Evolutionary conservation across 2,888 invertebrate species (phyloP).

Genomic region (Campaea margaritaria): DNA sequence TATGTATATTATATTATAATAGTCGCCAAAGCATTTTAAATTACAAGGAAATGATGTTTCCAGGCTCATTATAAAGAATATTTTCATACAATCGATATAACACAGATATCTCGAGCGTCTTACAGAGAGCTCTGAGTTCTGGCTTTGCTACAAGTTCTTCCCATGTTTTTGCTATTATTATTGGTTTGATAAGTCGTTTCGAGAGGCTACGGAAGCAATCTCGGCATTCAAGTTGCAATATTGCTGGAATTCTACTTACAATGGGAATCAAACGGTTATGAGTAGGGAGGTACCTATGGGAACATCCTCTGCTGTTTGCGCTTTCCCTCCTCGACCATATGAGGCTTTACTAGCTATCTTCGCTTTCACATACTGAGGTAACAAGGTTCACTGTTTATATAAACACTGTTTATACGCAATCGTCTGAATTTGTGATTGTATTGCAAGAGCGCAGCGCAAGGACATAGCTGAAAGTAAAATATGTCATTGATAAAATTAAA

Average conservation of each 20-base stretch:
- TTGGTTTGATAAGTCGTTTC: conserved; percentile 68
- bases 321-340: too few relatives aligned
- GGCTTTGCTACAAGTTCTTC: conserved; percentile 26
- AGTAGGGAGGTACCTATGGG: conserved; percentile 5
- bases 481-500: too few relatives aligned
- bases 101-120: conserved; percentile 55
- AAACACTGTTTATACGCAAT: too few relatives aligned
- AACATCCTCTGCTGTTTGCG: too few relatives aligned
- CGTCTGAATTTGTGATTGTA: too few relatives aligned
- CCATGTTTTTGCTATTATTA: conserved; percentile 65
- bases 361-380: too few relatives aligned
- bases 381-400: too few relatives aligned
- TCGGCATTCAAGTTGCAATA: conserved; percentile 63
- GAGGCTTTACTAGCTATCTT: too few relatives aligned
- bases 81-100: conserved; percentile 19
- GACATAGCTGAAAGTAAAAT: too few relatives aligned
- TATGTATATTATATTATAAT: too few relatives aligned
- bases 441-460: too few relatives aligned
- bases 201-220: conserved; percentile 61
- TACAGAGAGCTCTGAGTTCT: conserved; percentile 41
- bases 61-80: conserved; percentile 3
- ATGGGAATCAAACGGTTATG: conserved; percentile 33
- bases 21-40: neutral
- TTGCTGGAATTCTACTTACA: conserved; percentile 49
- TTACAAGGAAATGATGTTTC: neutral